These are phyloP conservation scores for Odontesthes bonariensis DNA, from an alignment of 2,113 vertebrate species.

Conservation along the genomic window DNA sequence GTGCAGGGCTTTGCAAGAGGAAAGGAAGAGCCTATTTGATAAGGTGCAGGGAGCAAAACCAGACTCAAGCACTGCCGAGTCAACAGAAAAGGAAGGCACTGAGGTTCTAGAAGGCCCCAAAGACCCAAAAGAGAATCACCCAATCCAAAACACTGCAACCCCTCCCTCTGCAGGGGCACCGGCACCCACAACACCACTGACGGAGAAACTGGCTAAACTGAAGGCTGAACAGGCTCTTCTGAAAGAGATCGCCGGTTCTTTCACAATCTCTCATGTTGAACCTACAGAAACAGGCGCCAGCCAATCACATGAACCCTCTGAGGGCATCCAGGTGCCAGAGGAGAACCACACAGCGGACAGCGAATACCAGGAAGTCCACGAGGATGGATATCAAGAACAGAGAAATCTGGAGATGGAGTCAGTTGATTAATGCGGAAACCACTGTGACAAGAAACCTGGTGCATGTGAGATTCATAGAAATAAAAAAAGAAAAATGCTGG, in stretches of 20 bases:
- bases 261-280: slow-evolving; percentile 80
- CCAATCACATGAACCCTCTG: slow-evolving; percentile 57
- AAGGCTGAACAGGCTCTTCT: slow-evolving; percentile 78
- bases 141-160: neutral
- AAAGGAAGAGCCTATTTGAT: slow-evolving; percentile 90
- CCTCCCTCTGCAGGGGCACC: neutral
- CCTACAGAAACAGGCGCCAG: slow-evolving; percentile 36
- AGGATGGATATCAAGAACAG: slow-evolving; percentile 44
- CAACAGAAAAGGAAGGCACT: slow-evolving; percentile 37
- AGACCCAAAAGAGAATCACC: slow-evolving; percentile 10
- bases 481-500: slow-evolving; percentile 54
- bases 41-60: slow-evolving; percentile 85
- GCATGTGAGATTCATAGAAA: slow-evolving; percentile 45
- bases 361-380: slow-evolving; percentile 13
- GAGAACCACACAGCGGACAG: slow-evolving; percentile 46
- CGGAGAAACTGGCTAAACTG: slow-evolving; percentile 64
- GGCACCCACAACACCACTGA: slow-evolving; percentile 15
- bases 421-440: slow-evolving; percentile 63
- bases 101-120: slow-evolving; percentile 20
- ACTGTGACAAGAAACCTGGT: slow-evolving; percentile 27
- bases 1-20: slow-evolving; percentile 94
- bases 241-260: slow-evolving; percentile 84
- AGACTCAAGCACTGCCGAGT: slow-evolving; percentile 9
- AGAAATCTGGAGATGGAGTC: slow-evolving; percentile 73
- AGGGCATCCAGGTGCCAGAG: slow-evolving; percentile 30